Base-by-base conservation (phyloP, 2,888 invertebrate species). In the Heliconius ismenius region DNA sequence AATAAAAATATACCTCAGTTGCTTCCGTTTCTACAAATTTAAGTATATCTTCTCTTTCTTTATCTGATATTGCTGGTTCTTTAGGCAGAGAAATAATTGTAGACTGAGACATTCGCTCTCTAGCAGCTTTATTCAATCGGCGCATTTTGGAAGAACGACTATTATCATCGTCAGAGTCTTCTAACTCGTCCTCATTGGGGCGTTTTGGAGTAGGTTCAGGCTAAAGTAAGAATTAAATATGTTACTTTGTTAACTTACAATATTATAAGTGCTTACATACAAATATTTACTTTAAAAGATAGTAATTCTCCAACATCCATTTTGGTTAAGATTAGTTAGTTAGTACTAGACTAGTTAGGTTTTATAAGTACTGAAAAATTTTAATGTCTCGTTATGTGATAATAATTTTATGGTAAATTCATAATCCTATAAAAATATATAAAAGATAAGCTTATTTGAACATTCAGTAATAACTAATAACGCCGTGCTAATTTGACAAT, bases 201-300 rank as follows among this genome's bases (percentile, higher is more conserved):
- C 98, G 95, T 90, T 98, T 98, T 13, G 98, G 96, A 13, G 97
- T 97, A 86, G 97, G 97, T 73, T 97, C 96, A 7, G 98, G 98
- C 97, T 98, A 83, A 54, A 90, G 87, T 74, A 62, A 36, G 13
- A 26, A 77, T 36, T 15, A n/a, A 7, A n/a, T 62, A 24, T 13
- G 60, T 58, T 32, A 69, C n/a, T 36, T 39, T 63, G 18, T 15
- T 62, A 62, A 21, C 39, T n/a, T 18, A 62, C 1, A 43, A 39
- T 39, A n/a, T 2, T 39, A 26, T 43, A 21, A 43, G 21, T 36
- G 24, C 10, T 26, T 21, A 24, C 26, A 24, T n/a, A 26, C 21
- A 39, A 11, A 72, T 76, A 79, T 81, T 84, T 86, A 94, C 94
- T 88, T 94, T 94, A 85, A 94, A 94, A 26, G 94, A 93, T 72